Evolutionary conservation across 1,140 invertebrate genomes (phyloP).

Genomic region (Lithobius niger): DNA sequence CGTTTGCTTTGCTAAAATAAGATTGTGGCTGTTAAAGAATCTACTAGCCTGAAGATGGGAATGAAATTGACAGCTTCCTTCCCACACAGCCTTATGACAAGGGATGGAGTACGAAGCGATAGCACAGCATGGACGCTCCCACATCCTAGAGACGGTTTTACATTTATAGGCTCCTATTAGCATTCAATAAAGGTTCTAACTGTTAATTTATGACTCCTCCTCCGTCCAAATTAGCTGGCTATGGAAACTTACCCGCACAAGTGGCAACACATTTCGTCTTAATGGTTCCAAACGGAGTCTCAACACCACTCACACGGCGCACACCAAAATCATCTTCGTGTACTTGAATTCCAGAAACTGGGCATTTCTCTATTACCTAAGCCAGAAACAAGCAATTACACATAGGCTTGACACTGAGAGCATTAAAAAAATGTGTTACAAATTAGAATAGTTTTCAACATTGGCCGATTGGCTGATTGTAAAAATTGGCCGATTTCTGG

Average conservation of each 20-base stretch:
- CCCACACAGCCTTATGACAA: too few species aligned
- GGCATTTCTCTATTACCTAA: slow-evolving; percentile 59
- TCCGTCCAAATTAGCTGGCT: too few species aligned
- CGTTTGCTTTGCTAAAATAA: too few species aligned
- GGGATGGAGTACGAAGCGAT: too few species aligned
- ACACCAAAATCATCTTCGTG: slow-evolving; percentile 45
- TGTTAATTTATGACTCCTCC: too few species aligned
- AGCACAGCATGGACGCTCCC: too few species aligned
- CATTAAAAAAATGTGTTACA: neutral
- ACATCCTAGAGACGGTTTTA: neutral
- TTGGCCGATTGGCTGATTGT: neutral
- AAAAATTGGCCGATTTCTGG: neutral
- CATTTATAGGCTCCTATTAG: too few species aligned
- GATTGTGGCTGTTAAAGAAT: too few species aligned
- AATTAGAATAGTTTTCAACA: neutral
- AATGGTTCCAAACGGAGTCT: slow-evolving; percentile 54
- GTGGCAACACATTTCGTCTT: slow-evolving; percentile 60
- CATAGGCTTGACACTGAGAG: neutral
- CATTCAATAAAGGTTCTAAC: too few species aligned
- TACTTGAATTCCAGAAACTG: slow-evolving; percentile 50
- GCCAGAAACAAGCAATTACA: neutral
- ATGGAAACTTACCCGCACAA: slow-evolving; percentile 37
- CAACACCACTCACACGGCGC: slow-evolving; percentile 54
- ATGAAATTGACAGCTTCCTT: too few species aligned
- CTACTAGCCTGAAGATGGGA: too few species aligned